Base-by-base conservation (phyloP, 1,140 invertebrate species). In the Mya arenaria region DNA sequence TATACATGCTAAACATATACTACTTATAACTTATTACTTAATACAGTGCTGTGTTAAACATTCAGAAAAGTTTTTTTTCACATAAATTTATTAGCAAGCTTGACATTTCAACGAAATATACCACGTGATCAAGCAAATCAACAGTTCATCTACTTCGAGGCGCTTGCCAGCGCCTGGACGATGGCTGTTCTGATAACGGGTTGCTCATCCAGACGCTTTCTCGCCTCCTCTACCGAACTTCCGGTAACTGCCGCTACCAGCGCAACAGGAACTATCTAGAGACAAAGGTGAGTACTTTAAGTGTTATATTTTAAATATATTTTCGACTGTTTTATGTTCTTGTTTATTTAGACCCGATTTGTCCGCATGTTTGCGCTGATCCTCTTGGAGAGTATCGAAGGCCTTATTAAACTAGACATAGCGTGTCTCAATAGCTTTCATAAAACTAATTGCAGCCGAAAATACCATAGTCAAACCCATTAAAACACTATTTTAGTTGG, bases 261-360 rank as follows among this genome's bases (percentile, higher is more conserved):
- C 10, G 89, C 89, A 39, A 68, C 79, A 10, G 89, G 89, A 34
- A 90, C 86, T 39, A 89, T 86, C 89, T 90, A 65, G 48, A n/a
- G 48, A 52, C 19, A 52, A 52, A 17, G 25, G 1, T 17, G 8
- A 4, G 19, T 52, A 52, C 19, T 52, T 17, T 23, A 52, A n/a
- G 1, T 52, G 48, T 23, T 1, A n/a, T 4, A 52, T 8, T 4
- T 52, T 4, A n/a, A 17, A 23, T 19, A 48, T 48, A 48, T 48
- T 48, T 13, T 48, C 41, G 10, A 13, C 10, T 48, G 41, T 19
- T 48, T 13, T 52, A 17, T 23, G 48, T 23, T n/a, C 48, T n/a
- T 17, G 48, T 23, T 52, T n/a, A 3, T 52, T 23, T n/a, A 1
- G 48, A 23, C 2, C 48, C 17, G 10, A 17, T n/a, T 23, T 52